phyloP scores from a whole-genome alignment of 1,140 invertebrate species.

The Elymnias hypermnestra region DNA sequence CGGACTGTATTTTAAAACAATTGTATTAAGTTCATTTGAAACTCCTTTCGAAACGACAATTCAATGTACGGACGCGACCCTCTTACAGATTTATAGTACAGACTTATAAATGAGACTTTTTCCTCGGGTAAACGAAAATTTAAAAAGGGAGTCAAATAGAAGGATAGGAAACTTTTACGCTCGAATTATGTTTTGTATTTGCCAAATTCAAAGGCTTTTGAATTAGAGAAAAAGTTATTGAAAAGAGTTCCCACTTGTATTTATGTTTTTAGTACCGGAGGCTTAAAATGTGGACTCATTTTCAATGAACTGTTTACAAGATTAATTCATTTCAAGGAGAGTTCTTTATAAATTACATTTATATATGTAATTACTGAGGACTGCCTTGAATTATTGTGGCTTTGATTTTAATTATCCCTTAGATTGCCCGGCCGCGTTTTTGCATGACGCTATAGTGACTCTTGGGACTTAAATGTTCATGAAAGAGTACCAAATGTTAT shows the following conservation, averaged over 20 bases:
- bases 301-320: conserved; percentile 13
- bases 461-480: too few relatives aligned
- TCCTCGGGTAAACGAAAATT: conserved; percentile 3
- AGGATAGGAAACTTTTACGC: conserved; percentile 4
- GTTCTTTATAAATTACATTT: too few relatives aligned
- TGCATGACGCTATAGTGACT: too few relatives aligned
- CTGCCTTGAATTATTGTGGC: too few relatives aligned
- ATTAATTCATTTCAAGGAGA: conserved; percentile 25
- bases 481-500: too few relatives aligned
- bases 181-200: conserved; percentile 6
- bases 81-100: conserved; percentile 4
- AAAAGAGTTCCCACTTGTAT: conserved; percentile 17
- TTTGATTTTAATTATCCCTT: too few relatives aligned
- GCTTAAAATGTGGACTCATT: conserved; percentile 10
- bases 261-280: conserved; percentile 14
- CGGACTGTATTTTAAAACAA: not conserved
- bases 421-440: too few relatives aligned
- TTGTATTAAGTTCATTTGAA: not conserved
- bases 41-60: conserved; percentile 1
- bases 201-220: conserved; percentile 14
- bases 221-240: conserved; percentile 18
- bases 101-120: conserved; percentile 3
- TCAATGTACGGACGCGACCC: conserved; percentile 1
- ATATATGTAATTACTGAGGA: too few relatives aligned
- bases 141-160: conserved; percentile 4